Evolutionary conservation across 2,797 vertebrate species (phyloP), one percentile per base, ranked within the genome.

Genomic region (Echiichthys vipera): DNA sequence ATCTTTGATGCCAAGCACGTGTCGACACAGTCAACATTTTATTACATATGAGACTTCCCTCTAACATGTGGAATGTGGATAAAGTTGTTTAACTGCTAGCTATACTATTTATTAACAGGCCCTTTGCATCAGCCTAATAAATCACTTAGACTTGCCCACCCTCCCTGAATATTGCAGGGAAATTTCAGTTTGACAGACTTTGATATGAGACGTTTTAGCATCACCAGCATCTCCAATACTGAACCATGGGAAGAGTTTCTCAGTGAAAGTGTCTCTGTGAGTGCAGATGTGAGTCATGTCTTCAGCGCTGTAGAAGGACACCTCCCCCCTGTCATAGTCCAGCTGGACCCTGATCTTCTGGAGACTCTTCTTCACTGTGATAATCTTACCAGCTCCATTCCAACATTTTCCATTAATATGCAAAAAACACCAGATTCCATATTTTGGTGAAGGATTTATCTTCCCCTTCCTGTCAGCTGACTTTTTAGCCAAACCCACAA

Each of bases 331-430:
- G 36, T 77, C 66, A 69, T 63, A 85, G 74, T 87, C 75, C 61
- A 86, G 61, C 65, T 81, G 57, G 50, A 86, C 71, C 58, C 59
- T 73, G 63, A 73, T 77, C 67, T 50, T 81, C 56, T 69, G 56
- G 14, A 63, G 80, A 68, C 42, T 77, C 56, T 69, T 79, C 40
- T 77, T 36, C 64, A 77, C 20, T 42, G 0, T 24, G 7, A 85
- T 17, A 18, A 36, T 64, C 25, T 71, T 0, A 59, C 47, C 27
- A 22, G 2, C 2, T 6, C 18, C 50, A 57, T 66, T n/a, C n/a
- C 0, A 2, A 0, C 43, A 71, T 46, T 37, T 10, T 54, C 51
- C 32, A 40, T 0, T 0, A 0, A 0, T 0, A 57, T 50, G 2
- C 0, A 0, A 0, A 5, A 73, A 43, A 61, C 47, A 39, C 49